These are phyloP conservation scores for Gnathonemus longibarbis DNA, from an alignment of 2,113 vertebrate species.

Conservation along the genomic window DNA sequence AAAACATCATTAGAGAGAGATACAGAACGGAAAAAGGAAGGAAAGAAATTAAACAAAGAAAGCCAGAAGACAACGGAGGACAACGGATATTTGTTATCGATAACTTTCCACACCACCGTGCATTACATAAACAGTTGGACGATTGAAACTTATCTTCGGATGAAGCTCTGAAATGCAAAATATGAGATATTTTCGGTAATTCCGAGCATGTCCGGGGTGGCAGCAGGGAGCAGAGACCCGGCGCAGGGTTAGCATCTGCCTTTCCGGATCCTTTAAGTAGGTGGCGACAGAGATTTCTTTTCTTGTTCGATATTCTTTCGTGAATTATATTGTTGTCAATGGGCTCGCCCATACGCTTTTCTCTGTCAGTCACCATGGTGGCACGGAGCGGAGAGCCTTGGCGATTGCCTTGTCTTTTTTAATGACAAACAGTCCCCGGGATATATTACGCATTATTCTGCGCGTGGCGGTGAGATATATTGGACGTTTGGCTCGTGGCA, in stretches of 20 bases:
- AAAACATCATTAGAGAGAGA: no score
- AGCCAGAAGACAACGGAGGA: no score
- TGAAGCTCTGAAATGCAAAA: background rate
- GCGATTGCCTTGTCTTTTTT: constrained; percentile 3
- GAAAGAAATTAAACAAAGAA: no score
- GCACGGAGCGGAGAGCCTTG: constrained; percentile 21
- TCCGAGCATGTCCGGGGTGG: background rate
- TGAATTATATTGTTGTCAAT: constrained; percentile 36
- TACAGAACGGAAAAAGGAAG: no score
- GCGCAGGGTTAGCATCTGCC: background rate
- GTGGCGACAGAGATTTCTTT: constrained; percentile 28
- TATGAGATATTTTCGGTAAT: background rate
- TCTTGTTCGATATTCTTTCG: constrained; percentile 15
- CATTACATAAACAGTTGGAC: background rate
- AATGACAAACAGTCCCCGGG: background rate
- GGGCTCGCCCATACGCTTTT: constrained; percentile 23
- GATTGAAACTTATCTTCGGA: background rate
- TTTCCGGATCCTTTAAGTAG: constrained; percentile 13
- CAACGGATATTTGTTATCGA: background rate
- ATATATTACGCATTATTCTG: background rate
- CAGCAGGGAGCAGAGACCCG: background rate
- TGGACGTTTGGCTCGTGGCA: background rate
- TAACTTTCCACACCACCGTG: background rate
- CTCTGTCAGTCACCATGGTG: constrained; percentile 32
- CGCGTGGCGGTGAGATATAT: background rate